These are phyloP conservation scores for Apostichopus leukothele DNA, from an alignment of 53 echinoderm and acorn worm species.

Conservation along the genomic window DNA sequence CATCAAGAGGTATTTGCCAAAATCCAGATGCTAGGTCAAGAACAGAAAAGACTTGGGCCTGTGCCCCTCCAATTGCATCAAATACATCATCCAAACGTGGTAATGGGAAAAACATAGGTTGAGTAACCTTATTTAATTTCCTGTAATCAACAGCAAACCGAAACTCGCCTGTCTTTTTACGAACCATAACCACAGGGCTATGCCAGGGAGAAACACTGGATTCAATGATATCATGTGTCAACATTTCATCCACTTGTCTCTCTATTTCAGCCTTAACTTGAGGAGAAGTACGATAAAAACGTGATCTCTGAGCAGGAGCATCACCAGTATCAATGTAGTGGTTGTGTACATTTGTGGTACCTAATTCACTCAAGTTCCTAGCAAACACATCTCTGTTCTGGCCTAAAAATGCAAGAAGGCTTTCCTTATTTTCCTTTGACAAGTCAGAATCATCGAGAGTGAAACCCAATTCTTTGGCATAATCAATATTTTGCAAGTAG, in stretches of 20 bases:
- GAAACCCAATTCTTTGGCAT: slow-evolving; percentile 2
- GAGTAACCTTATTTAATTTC: slow-evolving; percentile 52
- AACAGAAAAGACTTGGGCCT: slow-evolving; percentile 57
- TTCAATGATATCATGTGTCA: no score
- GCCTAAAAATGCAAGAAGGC: slow-evolving; percentile 18
- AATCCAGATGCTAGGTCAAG: slow-evolving; percentile 63
- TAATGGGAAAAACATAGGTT: slow-evolving; percentile 63
- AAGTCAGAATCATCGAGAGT: no score
- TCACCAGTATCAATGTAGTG: slow-evolving; percentile 60
- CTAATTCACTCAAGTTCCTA: slow-evolving; percentile 48
- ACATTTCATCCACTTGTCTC: no score
- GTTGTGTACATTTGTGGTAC: slow-evolving; percentile 40
- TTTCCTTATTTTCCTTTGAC: not conserved
- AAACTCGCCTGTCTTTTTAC: no score
- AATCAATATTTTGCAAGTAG: no score
- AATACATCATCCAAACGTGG: slow-evolving; percentile 61
- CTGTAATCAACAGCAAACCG: slow-evolving; percentile 61
- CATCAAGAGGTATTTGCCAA: slow-evolving; percentile 61
- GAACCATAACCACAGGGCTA: no score
- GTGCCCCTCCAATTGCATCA: slow-evolving; percentile 60
- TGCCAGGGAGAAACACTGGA: no score
- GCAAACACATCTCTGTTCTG: slow-evolving; percentile 53
- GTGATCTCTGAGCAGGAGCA: no score
- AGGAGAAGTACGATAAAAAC: no score
- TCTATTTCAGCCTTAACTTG: no score